Percentiles rank a stretch among this genome's conserved stretches.
phyloP scores from a whole-genome alignment of 2,113 vertebrate species.

The Notechis scutatus region DNA sequence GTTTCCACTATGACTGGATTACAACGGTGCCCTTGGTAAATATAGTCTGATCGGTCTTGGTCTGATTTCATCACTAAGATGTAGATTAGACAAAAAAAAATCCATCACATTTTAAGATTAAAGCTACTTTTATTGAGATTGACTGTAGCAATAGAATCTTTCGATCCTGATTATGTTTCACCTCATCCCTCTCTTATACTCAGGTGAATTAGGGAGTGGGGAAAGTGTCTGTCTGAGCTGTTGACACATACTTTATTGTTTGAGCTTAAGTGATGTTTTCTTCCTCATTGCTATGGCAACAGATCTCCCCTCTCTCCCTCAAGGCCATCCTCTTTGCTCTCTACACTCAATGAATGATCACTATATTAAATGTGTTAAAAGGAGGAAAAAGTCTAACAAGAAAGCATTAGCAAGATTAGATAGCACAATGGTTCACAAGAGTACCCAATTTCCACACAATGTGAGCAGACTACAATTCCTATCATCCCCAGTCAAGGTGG shows the following conservation, averaged over 20 bases:
- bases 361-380: background rate
- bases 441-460: background rate
- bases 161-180: background rate
- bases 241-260: background rate
- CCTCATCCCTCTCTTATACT: background rate
- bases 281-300: background rate
- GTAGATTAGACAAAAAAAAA: background rate
- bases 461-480: background rate
- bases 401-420: background rate
- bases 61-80: background rate
- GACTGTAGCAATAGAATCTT: background rate
- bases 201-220: background rate
- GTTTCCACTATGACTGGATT: background rate
- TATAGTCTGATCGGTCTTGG: background rate
- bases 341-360: background rate
- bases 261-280: background rate
- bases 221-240: background rate
- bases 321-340: background rate
- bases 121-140: background rate
- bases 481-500: background rate
- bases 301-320: background rate
- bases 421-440: background rate
- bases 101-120: background rate
- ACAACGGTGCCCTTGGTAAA: background rate
- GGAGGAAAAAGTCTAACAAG: background rate